phyloP scores from a whole-genome alignment of 2,888 invertebrate species.

The Trachelus stipa region DNA sequence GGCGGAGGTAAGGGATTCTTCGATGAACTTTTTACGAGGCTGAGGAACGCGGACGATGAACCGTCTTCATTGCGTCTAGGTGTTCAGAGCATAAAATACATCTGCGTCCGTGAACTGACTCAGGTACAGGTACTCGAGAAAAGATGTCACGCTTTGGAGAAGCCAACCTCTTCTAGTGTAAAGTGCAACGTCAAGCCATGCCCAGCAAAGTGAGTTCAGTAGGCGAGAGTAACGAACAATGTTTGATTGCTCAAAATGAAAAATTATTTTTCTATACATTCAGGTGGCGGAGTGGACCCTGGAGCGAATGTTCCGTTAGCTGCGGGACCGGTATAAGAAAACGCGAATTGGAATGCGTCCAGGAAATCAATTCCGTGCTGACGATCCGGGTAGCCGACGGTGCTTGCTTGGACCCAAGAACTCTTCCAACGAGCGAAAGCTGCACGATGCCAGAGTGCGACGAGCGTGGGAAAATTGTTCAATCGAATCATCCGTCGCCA shows the following conservation, averaged over 20 bases:
- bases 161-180: slow-evolving; percentile 69
- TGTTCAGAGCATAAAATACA: slow-evolving; percentile 76
- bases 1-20: slow-evolving; percentile 74
- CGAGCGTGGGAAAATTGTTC: slow-evolving; percentile 23
- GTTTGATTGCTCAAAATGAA: not conserved
- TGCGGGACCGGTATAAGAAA: slow-evolving; percentile 82
- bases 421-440: slow-evolving; percentile 62
- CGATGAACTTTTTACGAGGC: not conserved
- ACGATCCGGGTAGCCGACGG: slow-evolving; percentile 72
- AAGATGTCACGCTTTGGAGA: slow-evolving; percentile 74
- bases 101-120: slow-evolving; percentile 79
- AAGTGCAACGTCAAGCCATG: slow-evolving; percentile 83
- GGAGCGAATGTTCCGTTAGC: slow-evolving; percentile 81
- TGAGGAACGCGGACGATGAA: not conserved
- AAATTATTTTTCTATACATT: not conserved
- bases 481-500: slow-evolving; percentile 25
- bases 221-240: not conserved
- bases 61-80: slow-evolving; percentile 62
- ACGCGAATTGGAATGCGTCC: slow-evolving; percentile 80
- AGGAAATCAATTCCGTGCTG: slow-evolving; percentile 69
- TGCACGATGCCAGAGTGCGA: slow-evolving; percentile 65
- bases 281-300: slow-evolving; percentile 80
- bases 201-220: slow-evolving; percentile 72
- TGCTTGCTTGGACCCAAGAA: slow-evolving; percentile 72
- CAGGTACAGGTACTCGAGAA: slow-evolving; percentile 72